Conservation (phyloP, 2,888 invertebrate genomes). For the Masnerella sp. region DNA sequence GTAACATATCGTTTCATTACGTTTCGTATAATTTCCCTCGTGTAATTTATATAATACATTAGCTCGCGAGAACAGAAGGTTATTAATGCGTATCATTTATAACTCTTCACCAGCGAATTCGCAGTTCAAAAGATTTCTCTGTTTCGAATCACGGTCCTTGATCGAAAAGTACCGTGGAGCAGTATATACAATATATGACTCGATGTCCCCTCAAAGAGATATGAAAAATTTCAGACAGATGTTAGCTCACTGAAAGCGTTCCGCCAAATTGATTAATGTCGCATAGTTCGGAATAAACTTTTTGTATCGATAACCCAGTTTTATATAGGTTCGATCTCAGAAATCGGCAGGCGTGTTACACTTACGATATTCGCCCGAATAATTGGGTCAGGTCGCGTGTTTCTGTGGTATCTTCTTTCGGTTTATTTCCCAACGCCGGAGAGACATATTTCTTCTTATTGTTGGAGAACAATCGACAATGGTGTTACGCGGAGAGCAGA, state of each 20-base stretch:
- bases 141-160: background rate
- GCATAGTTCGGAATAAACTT: background rate
- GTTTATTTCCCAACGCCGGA: constrained; percentile 7
- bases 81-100: no score
- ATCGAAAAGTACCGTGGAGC: no score
- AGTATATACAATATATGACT: background rate
- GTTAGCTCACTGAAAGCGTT: background rate
- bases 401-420: constrained; percentile 20
- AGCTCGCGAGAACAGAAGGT: no score
- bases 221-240: constrained; percentile 17
- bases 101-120: no score
- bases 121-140: no score
- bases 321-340: background rate
- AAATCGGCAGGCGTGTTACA: background rate
- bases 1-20: no score
- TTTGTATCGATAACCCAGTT: background rate
- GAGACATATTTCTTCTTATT: constrained; percentile 30
- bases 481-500: constrained; percentile 21
- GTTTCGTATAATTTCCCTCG: no score
- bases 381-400: constrained; percentile 23
- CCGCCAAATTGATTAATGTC: constrained; percentile 11
- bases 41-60: no score
- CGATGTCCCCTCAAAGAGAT: background rate
- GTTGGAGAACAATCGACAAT: constrained; percentile 33
- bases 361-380: constrained; percentile 6